Conservation (phyloP, 2,113 vertebrate species). For the Ramphastos sulfuratus region DNA sequence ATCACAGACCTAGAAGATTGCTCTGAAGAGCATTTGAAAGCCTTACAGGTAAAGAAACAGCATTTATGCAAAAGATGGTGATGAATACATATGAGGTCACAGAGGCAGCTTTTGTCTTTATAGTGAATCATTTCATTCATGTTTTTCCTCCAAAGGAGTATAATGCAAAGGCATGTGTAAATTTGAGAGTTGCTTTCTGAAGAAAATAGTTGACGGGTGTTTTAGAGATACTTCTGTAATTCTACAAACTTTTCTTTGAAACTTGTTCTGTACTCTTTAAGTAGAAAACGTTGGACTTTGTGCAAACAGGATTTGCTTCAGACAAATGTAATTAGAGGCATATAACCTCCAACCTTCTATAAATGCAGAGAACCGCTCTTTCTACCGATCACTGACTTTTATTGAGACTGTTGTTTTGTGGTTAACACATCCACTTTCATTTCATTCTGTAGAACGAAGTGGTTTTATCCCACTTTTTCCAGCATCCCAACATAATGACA, state of each 20-base stretch:
- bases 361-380: background rate
- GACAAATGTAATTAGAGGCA: background rate
- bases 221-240: background rate
- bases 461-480: constrained; percentile 88
- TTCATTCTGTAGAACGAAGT: constrained; percentile 86
- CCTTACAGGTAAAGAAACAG: constrained; percentile 85
- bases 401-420: background rate
- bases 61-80: background rate
- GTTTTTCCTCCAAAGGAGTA: background rate
- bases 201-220: background rate
- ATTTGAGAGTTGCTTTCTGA: background rate
- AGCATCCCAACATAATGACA: constrained; percentile 90
- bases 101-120: background rate
- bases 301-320: background rate
- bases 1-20: constrained; percentile 94
- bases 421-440: constrained; percentile 43
- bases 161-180: background rate
- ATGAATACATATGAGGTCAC: background rate
- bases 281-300: background rate
- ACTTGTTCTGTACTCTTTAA: background rate
- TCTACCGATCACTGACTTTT: background rate
- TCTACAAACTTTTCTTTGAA: background rate
- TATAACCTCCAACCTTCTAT: background rate
- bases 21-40: constrained; percentile 90
- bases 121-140: background rate